Evolutionary conservation across 2,888 invertebrate species (phyloP), one percentile per base, ranked within the genome.

Genomic region (Tortricodes alternella): DNA sequence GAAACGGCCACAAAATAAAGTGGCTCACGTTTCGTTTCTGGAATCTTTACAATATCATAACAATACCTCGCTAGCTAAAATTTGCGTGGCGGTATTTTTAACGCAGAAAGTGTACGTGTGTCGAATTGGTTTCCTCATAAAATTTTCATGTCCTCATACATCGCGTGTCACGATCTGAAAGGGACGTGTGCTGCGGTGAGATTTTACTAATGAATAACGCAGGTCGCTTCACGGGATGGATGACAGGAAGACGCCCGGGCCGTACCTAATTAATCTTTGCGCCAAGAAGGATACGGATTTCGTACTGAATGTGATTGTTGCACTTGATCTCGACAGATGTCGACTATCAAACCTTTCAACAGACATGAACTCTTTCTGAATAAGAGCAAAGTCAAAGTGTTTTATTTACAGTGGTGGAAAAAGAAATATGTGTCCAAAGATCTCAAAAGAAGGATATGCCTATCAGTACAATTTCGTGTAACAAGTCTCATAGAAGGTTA

Each of bases 131-230:
- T 34, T 19, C 7, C 53, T 50, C 55, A 55, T 53, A 39, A 60
- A 61, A 59, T 59, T 66, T 65, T 66, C 63, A 67, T 64, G 68
- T 63, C 62, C 61, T 61, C 62, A 59, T 70, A 60, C 55, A 53
- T 62, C 56, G 60, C 57, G 59, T 64, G 62, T 62, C 64, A 64
- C 56, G 62, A 65, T 51, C 62, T 55, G 21, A 41, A 60, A 55
- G 52, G 50, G 55, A 71, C 65, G 67, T 67, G 72, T 71, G 68
- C 71, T 70, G 70, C 65, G 49, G 53, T 60, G 68, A 62, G 61
- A 66, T 62, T 61, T 65, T 59, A 65, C 69, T 78, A 78, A 78
- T 80, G 71, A 78, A 78, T 76, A 49, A 55, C 41, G 35, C 43
- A 53, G 37, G 49, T 46, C 46, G 34, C 41, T 48, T 39, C 27